Conservation (phyloP, 2,113 vertebrate species). For the Gavialis gangeticus region DNA sequence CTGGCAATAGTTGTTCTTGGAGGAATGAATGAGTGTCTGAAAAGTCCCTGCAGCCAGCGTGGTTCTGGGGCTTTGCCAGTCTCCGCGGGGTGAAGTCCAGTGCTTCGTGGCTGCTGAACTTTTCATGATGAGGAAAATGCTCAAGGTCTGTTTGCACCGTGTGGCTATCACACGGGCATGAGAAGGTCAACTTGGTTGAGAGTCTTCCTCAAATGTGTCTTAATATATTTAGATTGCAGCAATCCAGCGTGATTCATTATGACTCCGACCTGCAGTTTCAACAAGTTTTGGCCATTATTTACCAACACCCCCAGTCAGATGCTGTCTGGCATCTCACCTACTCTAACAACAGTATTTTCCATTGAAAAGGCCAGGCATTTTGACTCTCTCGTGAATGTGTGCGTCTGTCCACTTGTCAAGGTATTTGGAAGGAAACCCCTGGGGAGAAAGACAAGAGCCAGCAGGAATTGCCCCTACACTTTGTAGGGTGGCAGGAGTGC, state of each 20-base stretch:
- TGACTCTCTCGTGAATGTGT: accelerated
- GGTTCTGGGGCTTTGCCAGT: slow-evolving; percentile 17
- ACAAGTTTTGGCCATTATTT: accelerated
- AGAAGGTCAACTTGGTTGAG: slow-evolving; percentile 60
- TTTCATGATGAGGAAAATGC: background rate
- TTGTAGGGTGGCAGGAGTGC: too few relatives aligned
- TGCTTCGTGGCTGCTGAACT: slow-evolving; percentile 31
- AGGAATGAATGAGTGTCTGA: accelerated
- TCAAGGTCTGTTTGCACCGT: background rate
- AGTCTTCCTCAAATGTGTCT: slow-evolving; percentile 8
- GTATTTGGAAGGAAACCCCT: accelerated
- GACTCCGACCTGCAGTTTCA: background rate
- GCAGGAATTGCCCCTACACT: accelerated
- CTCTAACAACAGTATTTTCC: accelerated
- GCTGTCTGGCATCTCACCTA: background rate
- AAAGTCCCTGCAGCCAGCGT: accelerated
- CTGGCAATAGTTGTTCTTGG: accelerated
- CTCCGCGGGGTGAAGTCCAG: slow-evolving; percentile 22
- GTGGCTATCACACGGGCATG: background rate
- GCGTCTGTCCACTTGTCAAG: background rate
- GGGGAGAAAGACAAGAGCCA: background rate
- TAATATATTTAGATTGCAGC: background rate
- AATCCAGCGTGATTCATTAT: slow-evolving; percentile 25
- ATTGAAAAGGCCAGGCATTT: accelerated
- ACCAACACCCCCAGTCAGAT: background rate